Base-by-base conservation (phyloP, 2,888 invertebrate species). In the Helobdella robusta region DNA sequence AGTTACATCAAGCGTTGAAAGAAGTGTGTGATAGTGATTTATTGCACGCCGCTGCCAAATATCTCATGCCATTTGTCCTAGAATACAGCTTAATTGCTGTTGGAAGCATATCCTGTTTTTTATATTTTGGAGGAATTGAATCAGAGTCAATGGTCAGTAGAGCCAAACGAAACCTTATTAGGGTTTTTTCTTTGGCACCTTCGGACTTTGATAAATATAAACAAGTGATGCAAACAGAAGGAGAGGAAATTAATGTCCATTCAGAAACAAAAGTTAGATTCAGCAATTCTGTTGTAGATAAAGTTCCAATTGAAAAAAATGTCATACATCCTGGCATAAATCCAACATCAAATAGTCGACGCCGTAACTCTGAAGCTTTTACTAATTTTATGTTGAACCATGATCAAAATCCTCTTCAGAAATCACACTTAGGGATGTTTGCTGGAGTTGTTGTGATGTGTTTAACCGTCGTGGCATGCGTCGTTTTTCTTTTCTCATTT, bases 61-160 rank as follows among this genome's bases (percentile, higher is more conserved):
- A 94, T 76, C 84, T 95, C 40, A 94, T 93, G 74, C 94, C 95
- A 0, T 93, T 93, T 80, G 86, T 86, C 59, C 93, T 95, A 70
- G 94, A 95, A 81, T 95, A 95, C 81, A 91, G 92, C 56, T 83
- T 95, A 64, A 93, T 95, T 62, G 94, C 94, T 74, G 93, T 94
- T 0, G 94, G 93, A 30, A 81, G 95, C 69, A 83, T 94, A 60
- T 94, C 93, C 79, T 59, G 46, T 28, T 40, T 65, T 20, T 32
- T 65, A 15, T 59, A 59, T 34, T 58, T 23, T 50, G 48, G 58
- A 23, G 48, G 30, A 34, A 48, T 32, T 18, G 44, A 60, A 46
- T 36, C 65, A 5, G 35, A 59, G 35, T 30, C 44, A 2, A 34
- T 18, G 11, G 25, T 32, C n/a, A 32, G 32, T 25, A 58, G 48